Percentiles rank a stretch among this genome's conserved stretches.
Evolutionary conservation across 2,797 vertebrate genomes (phyloP).

Genomic region (Anomalospiza imberbis): DNA sequence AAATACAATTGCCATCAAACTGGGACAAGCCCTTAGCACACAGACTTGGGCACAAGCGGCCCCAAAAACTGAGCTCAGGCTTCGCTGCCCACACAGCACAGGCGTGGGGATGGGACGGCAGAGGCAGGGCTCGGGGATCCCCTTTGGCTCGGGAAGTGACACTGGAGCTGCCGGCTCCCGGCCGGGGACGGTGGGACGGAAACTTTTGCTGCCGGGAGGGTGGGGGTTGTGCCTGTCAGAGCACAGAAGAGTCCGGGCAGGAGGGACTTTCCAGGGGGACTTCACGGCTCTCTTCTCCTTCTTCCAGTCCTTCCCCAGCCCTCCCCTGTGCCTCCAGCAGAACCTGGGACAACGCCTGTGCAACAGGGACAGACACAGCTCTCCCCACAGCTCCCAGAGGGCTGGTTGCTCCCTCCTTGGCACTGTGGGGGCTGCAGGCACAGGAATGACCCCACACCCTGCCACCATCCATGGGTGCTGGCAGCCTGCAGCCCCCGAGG

Average conservation of each 20-base stretch:
- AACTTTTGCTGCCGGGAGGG: not conserved
- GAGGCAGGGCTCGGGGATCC: fast-evolving
- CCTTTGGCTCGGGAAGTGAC: not conserved
- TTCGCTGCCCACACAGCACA: not conserved
- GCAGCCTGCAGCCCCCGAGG: not conserved
- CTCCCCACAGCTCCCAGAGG: fast-evolving
- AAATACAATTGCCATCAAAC: not conserved
- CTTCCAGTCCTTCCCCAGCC: not conserved
- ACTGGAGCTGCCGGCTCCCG: not conserved
- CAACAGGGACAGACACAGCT: fast-evolving
- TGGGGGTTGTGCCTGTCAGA: not conserved
- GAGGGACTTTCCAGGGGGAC: not conserved
- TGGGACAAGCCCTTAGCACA: not conserved
- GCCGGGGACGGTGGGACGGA: fast-evolving
- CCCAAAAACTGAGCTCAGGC: not conserved
- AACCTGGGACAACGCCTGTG: not conserved
- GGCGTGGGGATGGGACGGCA: not conserved
- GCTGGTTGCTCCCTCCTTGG: fast-evolving
- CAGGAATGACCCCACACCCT: not conserved
- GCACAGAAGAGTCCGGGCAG: fast-evolving
- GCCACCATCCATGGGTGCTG: fast-evolving
- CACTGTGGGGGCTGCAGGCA: fast-evolving
- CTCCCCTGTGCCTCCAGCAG: not conserved
- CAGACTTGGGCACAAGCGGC: not conserved
- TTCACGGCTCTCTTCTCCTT: not conserved